These are phyloP conservation scores for Homarus gammarus DNA, from an alignment of 2,888 invertebrate genomes.

Conservation along the genomic window DNA sequence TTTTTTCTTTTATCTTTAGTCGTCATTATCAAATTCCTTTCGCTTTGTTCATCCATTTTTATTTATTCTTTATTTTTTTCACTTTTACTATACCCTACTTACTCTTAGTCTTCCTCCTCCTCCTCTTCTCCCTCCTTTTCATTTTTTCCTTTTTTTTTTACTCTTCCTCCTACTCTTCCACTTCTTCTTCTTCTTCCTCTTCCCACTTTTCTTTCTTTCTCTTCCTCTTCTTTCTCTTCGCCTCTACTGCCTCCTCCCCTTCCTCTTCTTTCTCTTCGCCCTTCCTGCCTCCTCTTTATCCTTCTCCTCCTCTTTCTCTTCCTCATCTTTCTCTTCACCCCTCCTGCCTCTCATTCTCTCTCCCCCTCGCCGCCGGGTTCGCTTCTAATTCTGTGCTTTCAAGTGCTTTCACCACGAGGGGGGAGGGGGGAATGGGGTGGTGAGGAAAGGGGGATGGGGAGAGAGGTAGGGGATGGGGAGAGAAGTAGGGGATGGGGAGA, in stretches of 20 bases:
- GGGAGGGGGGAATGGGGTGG: too few species aligned
- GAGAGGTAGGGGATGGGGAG: too few species aligned
- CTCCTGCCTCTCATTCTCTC: neutral
- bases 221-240: neutral
- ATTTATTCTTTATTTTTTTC: too few species aligned
- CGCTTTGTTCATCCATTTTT: too few species aligned
- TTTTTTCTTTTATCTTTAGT: too few species aligned
- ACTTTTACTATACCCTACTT: too few species aligned
- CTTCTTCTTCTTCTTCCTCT: neutral
- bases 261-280: neutral
- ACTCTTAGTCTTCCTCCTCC: too few species aligned
- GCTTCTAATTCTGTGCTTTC: constrained; percentile 12
- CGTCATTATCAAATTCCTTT: too few species aligned
- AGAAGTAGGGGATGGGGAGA: too few species aligned
- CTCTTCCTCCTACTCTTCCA: neutral
- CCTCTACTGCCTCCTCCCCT: neutral
- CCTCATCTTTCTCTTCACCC: neutral
- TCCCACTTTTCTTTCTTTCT: neutral
- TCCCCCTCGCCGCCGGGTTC: neutral
- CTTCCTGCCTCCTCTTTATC: neutral
- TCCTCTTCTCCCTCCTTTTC: neutral
- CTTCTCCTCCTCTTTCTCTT: neutral
- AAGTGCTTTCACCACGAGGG: constrained; percentile 10
- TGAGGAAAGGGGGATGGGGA: too few species aligned
- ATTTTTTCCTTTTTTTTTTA: neutral